These are phyloP conservation scores for Drosophila punjabiensis DNA, from an alignment of 1,140 invertebrate species.

Conservation along the genomic window DNA sequence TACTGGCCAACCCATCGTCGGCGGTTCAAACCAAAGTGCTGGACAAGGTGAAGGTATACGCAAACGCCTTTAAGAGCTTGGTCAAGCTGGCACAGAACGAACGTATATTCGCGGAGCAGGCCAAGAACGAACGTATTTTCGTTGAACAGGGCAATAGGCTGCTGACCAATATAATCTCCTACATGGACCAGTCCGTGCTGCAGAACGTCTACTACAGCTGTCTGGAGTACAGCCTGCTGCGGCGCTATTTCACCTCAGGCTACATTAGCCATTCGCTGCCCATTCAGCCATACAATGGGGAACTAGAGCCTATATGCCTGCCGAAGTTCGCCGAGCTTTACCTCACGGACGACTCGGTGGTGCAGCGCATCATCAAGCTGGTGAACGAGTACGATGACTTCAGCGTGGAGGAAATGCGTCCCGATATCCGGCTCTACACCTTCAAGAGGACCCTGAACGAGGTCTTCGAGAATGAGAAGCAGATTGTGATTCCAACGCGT, in stretches of 20 bases:
- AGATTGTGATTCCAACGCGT: conserved; percentile 58
- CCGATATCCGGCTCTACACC: conserved; percentile 51
- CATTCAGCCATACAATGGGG: conserved; percentile 12
- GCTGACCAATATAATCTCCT: conserved; percentile 43
- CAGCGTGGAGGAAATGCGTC: conserved; percentile 55
- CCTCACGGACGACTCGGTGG: conserved; percentile 63
- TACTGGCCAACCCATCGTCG: conserved; percentile 60
- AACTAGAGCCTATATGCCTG: conserved; percentile 36
- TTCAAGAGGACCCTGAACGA: conserved; percentile 58
- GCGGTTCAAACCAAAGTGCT: conserved; percentile 39
- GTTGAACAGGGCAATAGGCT: conserved; percentile 61
- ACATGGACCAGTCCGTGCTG: conserved; percentile 50
- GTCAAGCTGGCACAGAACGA: conserved; percentile 56
- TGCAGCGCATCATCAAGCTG: conserved; percentile 58
- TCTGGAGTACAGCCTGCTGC: conserved; percentile 66
- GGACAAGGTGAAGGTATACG: conserved; percentile 66
- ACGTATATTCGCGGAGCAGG: conserved; percentile 59
- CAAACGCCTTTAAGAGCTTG: conserved; percentile 64
- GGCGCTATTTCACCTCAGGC: conserved; percentile 60
- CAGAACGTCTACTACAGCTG: conserved; percentile 63
- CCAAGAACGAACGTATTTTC: conserved; percentile 62
- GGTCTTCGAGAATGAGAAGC: conserved; percentile 59
- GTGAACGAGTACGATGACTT: conserved; percentile 57
- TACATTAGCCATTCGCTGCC: conserved; percentile 34
- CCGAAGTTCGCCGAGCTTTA: conserved; percentile 68